A percentile compares a stretch with the other conserved stretches of the same genome.
phyloP scores from a whole-genome alignment of 2,797 vertebrate species.

The Siniperca obscura region DNA sequence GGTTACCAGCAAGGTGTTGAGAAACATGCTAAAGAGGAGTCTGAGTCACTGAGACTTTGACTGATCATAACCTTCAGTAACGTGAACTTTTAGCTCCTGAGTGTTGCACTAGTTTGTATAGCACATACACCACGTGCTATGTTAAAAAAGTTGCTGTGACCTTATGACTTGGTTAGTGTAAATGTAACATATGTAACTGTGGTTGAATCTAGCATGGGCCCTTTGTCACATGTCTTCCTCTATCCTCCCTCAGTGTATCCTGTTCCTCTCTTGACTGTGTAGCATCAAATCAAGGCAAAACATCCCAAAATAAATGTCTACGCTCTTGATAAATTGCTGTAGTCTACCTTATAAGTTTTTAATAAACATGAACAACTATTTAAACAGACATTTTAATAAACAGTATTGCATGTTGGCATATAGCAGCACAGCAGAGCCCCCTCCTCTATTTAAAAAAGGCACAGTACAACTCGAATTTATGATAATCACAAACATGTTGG shows the following conservation, averaged over 20 bases:
- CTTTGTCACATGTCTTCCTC: constrained; percentile 9
- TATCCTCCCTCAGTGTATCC: neutral
- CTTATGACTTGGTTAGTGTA: constrained; percentile 11
- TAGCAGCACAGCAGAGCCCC: neutral
- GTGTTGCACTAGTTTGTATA: neutral
- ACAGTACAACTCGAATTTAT: neutral
- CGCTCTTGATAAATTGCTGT: neutral
- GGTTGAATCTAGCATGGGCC: neutral
- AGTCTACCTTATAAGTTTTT: neutral
- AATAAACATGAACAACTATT: neutral
- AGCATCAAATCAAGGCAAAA: neutral
- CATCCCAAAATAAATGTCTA: neutral
- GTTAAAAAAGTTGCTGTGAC: neutral
- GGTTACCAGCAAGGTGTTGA: neutral
- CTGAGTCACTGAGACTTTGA: constrained; percentile 45
- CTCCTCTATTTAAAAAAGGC: neutral
- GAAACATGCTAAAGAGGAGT: constrained; percentile 13
- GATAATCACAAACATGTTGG: neutral
- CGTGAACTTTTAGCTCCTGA: constrained; percentile 14
- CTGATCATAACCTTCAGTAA: constrained; percentile 36
- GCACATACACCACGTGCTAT: neutral
- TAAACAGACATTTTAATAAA: neutral
- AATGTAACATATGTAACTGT: constrained; percentile 3
- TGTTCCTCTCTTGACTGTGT: neutral
- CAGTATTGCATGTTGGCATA: neutral